phyloP scores from a whole-genome alignment of 2,797 vertebrate genomes.

The Diglossa cyanea region DNA sequence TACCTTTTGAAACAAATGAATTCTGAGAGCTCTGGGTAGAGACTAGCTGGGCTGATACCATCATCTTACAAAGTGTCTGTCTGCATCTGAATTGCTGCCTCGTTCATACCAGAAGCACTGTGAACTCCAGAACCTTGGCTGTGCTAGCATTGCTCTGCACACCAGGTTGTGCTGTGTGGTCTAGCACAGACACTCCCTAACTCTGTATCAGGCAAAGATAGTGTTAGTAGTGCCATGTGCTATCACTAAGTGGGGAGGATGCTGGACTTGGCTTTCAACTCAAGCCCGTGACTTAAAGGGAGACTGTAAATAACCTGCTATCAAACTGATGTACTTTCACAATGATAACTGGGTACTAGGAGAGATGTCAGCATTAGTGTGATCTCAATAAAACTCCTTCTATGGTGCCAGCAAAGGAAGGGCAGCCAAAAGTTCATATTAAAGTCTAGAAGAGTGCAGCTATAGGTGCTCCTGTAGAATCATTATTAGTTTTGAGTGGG shows the following conservation, averaged over 20 bases:
- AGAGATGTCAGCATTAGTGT: constrained; percentile 1
- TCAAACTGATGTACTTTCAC: constrained; percentile 40
- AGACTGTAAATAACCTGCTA: constrained; percentile 56
- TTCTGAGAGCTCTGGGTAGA: background rate
- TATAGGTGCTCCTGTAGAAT: background rate
- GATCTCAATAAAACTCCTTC: background rate
- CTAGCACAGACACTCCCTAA: background rate
- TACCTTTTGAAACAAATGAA: background rate
- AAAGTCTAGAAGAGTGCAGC: background rate
- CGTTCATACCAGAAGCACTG: background rate
- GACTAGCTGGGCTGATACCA: too few relatives aligned
- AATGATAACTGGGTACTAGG: constrained; percentile 17
- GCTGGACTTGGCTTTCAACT: background rate
- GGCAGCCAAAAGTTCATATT: background rate
- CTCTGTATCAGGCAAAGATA: background rate
- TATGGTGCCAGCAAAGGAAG: background rate
- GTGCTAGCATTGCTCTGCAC: background rate
- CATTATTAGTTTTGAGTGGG: background rate
- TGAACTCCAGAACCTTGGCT: background rate
- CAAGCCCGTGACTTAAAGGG: constrained; percentile 33
- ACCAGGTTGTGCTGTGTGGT: background rate
- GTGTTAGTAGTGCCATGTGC: background rate
- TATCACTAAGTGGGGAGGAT: background rate
- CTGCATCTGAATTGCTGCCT: background rate
- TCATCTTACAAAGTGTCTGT: rapidly evolving